Conservation (phyloP, 2,797 vertebrate genomes). For the Meda fulgida region DNA sequence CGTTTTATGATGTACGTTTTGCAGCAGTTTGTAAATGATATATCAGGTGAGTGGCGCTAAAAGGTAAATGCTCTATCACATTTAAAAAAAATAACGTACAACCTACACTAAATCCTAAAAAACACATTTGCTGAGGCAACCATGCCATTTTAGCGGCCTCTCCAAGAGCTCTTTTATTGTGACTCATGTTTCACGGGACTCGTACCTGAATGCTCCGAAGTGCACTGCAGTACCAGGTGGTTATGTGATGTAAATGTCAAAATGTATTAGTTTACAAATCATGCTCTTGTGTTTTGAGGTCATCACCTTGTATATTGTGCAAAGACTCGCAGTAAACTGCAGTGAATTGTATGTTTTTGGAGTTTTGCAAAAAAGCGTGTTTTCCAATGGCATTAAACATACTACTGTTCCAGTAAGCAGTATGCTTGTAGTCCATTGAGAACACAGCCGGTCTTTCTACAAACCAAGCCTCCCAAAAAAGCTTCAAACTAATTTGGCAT, state of each 20-base stretch:
- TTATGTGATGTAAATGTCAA: not conserved
- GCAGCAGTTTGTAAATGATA: not conserved
- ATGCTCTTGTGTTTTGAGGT: not conserved
- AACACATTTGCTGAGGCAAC: not conserved
- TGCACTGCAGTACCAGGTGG: not conserved
- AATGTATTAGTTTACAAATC: not conserved
- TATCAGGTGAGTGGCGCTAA: not conserved
- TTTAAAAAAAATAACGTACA: not conserved
- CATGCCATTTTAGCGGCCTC: too few relatives aligned
- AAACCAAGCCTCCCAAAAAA: not conserved
- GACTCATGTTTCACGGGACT: not conserved
- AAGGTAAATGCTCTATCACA: not conserved
- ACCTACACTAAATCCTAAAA: not conserved
- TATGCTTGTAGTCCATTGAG: not conserved
- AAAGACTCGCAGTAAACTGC: not conserved
- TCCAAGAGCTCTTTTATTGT: not conserved
- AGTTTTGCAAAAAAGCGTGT: accelerated
- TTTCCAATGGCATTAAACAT: not conserved
- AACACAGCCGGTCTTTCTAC: not conserved
- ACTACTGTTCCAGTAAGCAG: not conserved
- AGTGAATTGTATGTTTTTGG: not conserved
- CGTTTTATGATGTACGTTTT: not conserved
- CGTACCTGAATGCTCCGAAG: too few relatives aligned
- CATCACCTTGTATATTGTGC: not conserved
- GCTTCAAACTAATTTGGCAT: constrained; percentile 23